phyloP scores from a whole-genome alignment of 2,113 vertebrate genomes.

The Pao palembangensis region DNA sequence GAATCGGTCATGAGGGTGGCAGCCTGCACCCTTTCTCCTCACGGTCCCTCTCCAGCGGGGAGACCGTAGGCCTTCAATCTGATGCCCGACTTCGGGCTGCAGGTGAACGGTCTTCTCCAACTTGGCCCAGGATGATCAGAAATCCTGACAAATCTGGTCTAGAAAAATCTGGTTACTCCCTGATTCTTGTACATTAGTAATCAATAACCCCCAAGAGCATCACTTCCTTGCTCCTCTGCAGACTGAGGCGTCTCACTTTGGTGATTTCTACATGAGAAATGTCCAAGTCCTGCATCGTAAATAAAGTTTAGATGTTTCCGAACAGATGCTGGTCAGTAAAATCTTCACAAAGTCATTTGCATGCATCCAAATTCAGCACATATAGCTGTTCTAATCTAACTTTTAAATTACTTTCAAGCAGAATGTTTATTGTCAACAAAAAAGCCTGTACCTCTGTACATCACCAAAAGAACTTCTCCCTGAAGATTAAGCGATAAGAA shows the following conservation, averaged over 20 bases:
- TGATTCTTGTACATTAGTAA: too few relatives aligned
- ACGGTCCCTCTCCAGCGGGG: constrained; percentile 45
- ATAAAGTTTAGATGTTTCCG: not conserved
- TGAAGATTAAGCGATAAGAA: constrained; percentile 64
- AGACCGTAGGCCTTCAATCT: constrained; percentile 63
- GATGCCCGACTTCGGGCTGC: constrained; percentile 42
- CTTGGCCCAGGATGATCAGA: constrained; percentile 13
- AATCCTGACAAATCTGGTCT: not conserved
- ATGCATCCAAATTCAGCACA: constrained; percentile 40
- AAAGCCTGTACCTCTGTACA: constrained; percentile 44
- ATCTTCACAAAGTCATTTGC: constrained; percentile 45
- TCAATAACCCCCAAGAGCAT: too few relatives aligned
- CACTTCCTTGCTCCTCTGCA: too few relatives aligned
- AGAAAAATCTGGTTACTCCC: too few relatives aligned
- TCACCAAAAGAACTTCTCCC: constrained; percentile 51
- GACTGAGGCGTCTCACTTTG: not conserved
- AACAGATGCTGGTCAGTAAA: not conserved
- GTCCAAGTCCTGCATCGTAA: not conserved
- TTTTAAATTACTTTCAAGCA: constrained; percentile 50
- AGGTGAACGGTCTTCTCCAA: constrained; percentile 46
- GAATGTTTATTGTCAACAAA: constrained; percentile 52
- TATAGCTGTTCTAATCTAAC: constrained; percentile 51
- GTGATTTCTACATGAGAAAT: constrained; percentile 2
- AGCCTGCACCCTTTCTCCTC: constrained; percentile 48
- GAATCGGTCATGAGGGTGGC: constrained; percentile 47